Evolutionary conservation across 1,140 invertebrate species (phyloP), one percentile per base, ranked within the genome.

Genomic region (Paracyclopina nana): DNA sequence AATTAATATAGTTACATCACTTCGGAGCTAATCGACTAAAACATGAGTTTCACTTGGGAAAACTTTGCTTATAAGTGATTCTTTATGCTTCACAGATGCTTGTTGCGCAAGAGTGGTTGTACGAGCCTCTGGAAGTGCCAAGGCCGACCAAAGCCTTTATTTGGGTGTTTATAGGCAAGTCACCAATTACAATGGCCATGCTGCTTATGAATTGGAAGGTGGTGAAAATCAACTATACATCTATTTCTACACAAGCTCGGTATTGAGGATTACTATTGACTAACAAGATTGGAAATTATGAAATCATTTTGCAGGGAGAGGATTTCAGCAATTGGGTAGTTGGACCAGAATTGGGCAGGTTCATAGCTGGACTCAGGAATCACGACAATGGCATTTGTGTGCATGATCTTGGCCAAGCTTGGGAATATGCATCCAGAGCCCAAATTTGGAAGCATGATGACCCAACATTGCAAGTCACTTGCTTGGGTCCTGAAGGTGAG

Each of bases 341-440:
- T n/a, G 50, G 50, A 24, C 50, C 50, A 28, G 50, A 52, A 25
- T 25, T 52, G 2, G 50, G 50, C 6, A 24, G 43, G 14, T 52
- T 52, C 27, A 52, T 52, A 24, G 50, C 50, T 48, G 50, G 50
- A 14, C 43, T 52, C 24, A 16, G 50, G 9, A 52, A 43, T 28
- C 22, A 40, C 20, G 27, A 38, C 5, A 24, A 20, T n/a, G 38
- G 11, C 9, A 25, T 18, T 3, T 52, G 50, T 52, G 31, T 52
- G 8, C 50, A 52, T 52, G 38, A 52, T 4, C 6, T 24, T 1
- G 41, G 11, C 11, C 25, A 16, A n/a, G 24, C 25, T n/a, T 52
- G 50, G 50, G 27, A 44, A 26, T 52, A 52, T 52, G 50, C 50
- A 4, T 52, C 50, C 2, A 38, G 48, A 41, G 48, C 48, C 11